phyloP scores from a whole-genome alignment of 2,113 vertebrate genomes.

The Tringa solitaria region DNA sequence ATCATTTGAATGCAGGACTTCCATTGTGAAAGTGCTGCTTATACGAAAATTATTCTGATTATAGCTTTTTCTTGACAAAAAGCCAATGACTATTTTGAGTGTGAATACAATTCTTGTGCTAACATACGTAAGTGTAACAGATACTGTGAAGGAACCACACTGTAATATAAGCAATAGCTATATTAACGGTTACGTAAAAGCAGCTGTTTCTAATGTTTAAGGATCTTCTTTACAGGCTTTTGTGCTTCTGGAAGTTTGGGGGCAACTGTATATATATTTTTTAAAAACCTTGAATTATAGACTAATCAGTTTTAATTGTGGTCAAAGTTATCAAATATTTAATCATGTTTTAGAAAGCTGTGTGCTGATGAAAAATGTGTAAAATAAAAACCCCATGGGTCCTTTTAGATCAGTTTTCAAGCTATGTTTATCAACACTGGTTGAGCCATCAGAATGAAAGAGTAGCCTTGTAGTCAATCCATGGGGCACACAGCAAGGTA shows the following conservation, averaged over 20 bases:
- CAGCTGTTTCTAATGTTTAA: constrained; percentile 8
- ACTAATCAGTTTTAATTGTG: neutral
- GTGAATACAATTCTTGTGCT: neutral
- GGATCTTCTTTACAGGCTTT: neutral
- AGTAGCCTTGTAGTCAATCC: neutral
- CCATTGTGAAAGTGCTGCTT: neutral
- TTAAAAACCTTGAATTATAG: neutral
- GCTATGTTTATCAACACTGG: neutral
- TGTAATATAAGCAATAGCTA: neutral
- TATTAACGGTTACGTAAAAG: neutral
- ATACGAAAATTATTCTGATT: neutral
- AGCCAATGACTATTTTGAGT: neutral
- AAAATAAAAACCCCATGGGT: neutral
- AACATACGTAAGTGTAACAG: neutral
- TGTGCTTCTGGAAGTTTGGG: neutral
- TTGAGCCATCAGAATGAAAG: neutral
- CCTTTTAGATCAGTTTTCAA: constrained; percentile 9
- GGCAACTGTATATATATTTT: neutral
- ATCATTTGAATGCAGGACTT: neutral
- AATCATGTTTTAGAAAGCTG: neutral
- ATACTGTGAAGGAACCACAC: neutral
- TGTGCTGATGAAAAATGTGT: neutral
- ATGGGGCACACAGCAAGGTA: neutral
- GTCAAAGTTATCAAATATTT: neutral
- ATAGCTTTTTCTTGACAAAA: constrained; percentile 31